Evolutionary conservation across 1,140 invertebrate species (phyloP).

Genomic region (Belonocnema kinseyi): DNA sequence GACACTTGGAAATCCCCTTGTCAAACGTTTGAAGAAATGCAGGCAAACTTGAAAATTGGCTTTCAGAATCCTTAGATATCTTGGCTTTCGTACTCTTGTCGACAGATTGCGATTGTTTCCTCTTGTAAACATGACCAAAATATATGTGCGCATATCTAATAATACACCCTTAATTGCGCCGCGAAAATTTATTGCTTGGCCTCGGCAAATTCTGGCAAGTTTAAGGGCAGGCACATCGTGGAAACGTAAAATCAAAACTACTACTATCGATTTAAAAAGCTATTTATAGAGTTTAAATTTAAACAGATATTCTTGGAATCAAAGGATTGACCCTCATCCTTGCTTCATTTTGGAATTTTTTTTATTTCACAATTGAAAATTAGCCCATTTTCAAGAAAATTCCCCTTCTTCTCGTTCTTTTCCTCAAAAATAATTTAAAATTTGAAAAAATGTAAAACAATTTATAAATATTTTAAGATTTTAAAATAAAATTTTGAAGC

Average conservation of each 20-base stretch:
- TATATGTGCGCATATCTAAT: conserved; percentile 41
- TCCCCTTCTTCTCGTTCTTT: too few species aligned
- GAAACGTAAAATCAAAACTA: background rate
- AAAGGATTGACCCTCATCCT: too few species aligned
- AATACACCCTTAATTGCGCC: conserved; percentile 43
- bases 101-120: conserved; percentile 47
- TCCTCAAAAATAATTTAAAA: too few species aligned
- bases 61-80: conserved; percentile 4
- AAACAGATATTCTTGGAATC: background rate
- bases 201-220: conserved; percentile 31
- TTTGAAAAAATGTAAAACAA: too few species aligned
- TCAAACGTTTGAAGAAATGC: conserved; percentile 30
- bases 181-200: conserved; percentile 40
- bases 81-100: conserved; percentile 45
- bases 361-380: too few species aligned
- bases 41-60: conserved; percentile 45
- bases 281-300: conserved; percentile 9
- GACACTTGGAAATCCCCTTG: background rate
- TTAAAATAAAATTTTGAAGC: too few species aligned
- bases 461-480: too few species aligned
- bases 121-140: conserved; percentile 43
- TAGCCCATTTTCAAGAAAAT: too few species aligned
- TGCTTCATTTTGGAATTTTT: too few species aligned
- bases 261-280: background rate
- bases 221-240: conserved; percentile 2